Evolutionary conservation across 2,113 vertebrate genomes (phyloP).

Genomic region (Paedocypris sp.): DNA sequence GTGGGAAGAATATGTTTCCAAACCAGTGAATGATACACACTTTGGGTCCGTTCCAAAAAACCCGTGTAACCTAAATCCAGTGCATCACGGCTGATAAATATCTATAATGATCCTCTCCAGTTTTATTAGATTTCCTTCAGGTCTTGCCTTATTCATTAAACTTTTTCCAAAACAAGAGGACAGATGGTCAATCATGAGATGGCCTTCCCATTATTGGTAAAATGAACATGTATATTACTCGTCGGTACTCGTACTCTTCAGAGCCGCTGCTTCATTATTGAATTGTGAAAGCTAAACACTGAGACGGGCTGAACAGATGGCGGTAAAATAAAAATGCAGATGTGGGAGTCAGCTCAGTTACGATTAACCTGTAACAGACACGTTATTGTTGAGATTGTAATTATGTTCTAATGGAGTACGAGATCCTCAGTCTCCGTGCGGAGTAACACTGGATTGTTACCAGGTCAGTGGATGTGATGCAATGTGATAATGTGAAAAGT

Average conservation of each 20-base stretch:
- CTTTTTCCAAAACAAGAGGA: slow-evolving; percentile 33
- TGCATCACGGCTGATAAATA: not conserved
- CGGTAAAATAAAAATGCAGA: slow-evolving; percentile 22
- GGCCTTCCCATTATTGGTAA: slow-evolving; percentile 14
- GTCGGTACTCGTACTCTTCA: slow-evolving; percentile 17
- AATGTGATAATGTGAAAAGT: slow-evolving; percentile 1
- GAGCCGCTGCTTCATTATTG: slow-evolving; percentile 24
- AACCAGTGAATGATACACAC: not conserved
- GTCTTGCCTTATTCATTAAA: slow-evolving; percentile 29
- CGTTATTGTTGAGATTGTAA: slow-evolving; percentile 18
- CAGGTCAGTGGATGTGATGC: not conserved
- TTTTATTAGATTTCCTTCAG: slow-evolving; percentile 9
- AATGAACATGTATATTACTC: slow-evolving; percentile 26
- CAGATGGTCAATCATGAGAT: slow-evolving; percentile 35
- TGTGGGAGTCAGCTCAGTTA: slow-evolving; percentile 1
- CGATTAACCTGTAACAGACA: slow-evolving; percentile 19
- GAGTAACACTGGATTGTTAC: slow-evolving; percentile 1
- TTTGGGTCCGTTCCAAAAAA: not conserved
- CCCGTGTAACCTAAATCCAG: not conserved
- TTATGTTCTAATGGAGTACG: slow-evolving; percentile 1
- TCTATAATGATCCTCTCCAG: slow-evolving; percentile 2
- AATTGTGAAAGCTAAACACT: slow-evolving; percentile 27
- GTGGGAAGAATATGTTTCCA: not conserved
- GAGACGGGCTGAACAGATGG: slow-evolving; percentile 32
- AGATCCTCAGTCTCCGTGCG: not conserved